Percentiles rank a stretch among this genome's conserved stretches.
These are phyloP conservation scores for Drosophila orosa DNA, from an alignment of 1,140 invertebrate genomes.

Conservation along the genomic window DNA sequence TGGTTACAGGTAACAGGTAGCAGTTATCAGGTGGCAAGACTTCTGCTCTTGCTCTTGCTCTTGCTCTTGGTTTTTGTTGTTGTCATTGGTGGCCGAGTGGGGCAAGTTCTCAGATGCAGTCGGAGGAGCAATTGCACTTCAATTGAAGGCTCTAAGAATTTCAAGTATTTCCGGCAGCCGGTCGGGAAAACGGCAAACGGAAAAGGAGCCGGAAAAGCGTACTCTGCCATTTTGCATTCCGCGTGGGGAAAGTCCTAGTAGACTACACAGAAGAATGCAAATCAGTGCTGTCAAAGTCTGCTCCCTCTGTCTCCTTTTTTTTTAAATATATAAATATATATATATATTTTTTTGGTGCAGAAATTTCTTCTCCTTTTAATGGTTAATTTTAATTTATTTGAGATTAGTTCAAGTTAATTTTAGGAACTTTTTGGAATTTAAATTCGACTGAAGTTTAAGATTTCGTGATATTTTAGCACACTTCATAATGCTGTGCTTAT, in stretches of 20 bases:
- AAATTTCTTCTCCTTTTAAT: neutral
- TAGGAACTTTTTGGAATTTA: too few species aligned
- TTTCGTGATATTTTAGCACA: too few species aligned
- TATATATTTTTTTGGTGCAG: neutral
- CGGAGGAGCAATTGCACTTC: constrained; percentile 13
- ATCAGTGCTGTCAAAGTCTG: constrained; percentile 7
- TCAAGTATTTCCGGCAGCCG: constrained; percentile 64
- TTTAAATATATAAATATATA: too few species aligned
- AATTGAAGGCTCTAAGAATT: constrained; percentile 48
- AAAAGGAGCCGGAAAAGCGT: constrained; percentile 24
- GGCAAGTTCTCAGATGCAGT: constrained; percentile 24
- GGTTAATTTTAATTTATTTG: neutral
- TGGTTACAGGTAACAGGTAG: constrained; percentile 35
- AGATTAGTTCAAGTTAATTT: too few species aligned
- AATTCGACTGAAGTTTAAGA: too few species aligned
- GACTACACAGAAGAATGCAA: constrained; percentile 16
- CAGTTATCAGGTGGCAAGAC: constrained; percentile 9
- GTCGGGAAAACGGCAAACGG: constrained; percentile 22
- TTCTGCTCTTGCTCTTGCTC: neutral
- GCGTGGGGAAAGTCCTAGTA: constrained; percentile 28
- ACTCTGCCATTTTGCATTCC: constrained; percentile 74
- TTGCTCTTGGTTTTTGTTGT: neutral
- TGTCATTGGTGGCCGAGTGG: constrained; percentile 6
- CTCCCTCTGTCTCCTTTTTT: too few species aligned
- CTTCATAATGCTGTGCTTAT: too few species aligned